Conservation (phyloP, 2,797 vertebrate genomes). For the Premnoplex brunnescens region DNA sequence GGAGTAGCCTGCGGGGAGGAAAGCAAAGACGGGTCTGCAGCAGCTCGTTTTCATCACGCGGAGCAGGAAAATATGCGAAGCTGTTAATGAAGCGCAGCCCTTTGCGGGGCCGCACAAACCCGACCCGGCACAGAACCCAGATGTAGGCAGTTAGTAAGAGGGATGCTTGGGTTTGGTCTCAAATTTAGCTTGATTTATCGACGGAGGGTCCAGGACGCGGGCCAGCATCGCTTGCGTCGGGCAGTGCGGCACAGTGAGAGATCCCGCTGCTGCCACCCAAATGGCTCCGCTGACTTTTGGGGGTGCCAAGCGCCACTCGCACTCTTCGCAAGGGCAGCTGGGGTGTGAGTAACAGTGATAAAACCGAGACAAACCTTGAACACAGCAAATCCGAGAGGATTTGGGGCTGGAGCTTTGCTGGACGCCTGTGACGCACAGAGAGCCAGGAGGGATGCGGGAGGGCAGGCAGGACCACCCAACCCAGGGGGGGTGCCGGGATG, state of each 20-base stretch:
- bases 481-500: accelerated
- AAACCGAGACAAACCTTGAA: accelerated
- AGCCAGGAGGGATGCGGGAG: not conserved
- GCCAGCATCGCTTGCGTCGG: not conserved
- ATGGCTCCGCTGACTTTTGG: accelerated
- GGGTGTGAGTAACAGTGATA: not conserved
- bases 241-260: accelerated
- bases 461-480: accelerated
- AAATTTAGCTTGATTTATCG: not conserved
- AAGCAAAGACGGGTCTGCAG: not conserved
- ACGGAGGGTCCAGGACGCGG: accelerated
- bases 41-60: not conserved
- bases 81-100: not conserved
- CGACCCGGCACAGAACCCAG: not conserved
- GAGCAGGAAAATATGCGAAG: not conserved
- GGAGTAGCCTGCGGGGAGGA: slow-evolving; percentile 78
- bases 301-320: accelerated
- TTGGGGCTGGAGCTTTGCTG: not conserved
- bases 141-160: not conserved
- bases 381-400: not conserved
- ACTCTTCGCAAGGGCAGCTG: accelerated
- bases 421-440: accelerated
- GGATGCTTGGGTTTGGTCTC: not conserved
- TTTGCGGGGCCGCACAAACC: not conserved
- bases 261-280: not conserved